These are phyloP conservation scores for Drosophila anomalipes DNA, from an alignment of 2,888 invertebrate genomes.

Conservation along the genomic window DNA sequence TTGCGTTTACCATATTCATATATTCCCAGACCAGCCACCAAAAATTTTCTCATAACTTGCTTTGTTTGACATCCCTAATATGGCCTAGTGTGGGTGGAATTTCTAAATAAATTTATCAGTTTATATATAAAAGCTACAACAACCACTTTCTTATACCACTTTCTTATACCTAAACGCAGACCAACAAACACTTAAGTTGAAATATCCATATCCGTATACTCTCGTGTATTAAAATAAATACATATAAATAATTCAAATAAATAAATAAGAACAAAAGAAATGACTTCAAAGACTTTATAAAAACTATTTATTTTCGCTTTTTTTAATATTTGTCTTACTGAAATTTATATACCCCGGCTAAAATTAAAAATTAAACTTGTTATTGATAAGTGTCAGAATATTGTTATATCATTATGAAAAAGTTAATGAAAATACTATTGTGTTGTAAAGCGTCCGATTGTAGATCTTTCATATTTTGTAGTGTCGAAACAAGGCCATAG, in stretches of 20 bases:
- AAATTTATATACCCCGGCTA: background rate
- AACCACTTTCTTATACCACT: background rate
- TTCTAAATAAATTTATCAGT: background rate
- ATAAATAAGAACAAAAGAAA: background rate
- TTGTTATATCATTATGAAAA: background rate
- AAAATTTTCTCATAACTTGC: background rate
- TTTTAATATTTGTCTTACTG: background rate
- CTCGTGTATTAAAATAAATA: background rate
- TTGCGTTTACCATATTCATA: no score
- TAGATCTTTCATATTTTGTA: background rate
- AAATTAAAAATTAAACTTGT: background rate
- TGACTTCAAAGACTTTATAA: background rate
- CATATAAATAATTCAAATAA: background rate
- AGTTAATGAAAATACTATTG: background rate
- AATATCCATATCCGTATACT: background rate
- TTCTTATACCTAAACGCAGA: background rate
- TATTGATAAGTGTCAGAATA: background rate
- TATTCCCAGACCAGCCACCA: background rate
- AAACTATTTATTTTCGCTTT: background rate
- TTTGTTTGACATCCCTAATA: background rate
- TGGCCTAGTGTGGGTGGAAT: background rate
- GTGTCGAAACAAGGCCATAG: no score
- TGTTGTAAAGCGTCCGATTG: background rate
- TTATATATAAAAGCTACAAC: background rate
- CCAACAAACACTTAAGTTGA: background rate